Percentiles rank a stretch among this genome's conserved stretches.
phyloP scores from a whole-genome alignment of 2,797 vertebrate genomes.

The Sardinella longiceps region DNA sequence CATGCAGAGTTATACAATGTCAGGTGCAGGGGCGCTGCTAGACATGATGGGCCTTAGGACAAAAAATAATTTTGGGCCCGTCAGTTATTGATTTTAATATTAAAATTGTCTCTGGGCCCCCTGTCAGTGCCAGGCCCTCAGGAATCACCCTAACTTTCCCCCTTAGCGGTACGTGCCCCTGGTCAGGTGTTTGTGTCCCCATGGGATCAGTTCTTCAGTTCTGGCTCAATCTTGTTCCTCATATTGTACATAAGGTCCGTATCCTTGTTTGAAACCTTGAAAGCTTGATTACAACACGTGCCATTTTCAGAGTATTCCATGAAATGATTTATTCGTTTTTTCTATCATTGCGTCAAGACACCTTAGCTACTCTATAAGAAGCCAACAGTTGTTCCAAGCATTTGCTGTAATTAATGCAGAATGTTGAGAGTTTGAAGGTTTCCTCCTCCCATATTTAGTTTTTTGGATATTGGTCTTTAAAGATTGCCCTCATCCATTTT shows the following conservation, averaged over 20 bases:
- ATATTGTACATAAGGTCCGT: not conserved
- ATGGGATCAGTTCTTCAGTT: not conserved
- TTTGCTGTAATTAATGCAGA: not conserved
- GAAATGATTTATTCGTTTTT: not conserved
- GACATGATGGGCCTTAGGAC: no score
- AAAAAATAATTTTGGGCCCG: no score
- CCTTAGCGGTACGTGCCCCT: no score
- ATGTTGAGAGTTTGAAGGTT: not conserved
- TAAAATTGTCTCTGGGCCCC: no score
- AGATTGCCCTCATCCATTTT: not conserved
- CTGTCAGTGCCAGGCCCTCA: no score
- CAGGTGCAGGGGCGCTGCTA: no score
- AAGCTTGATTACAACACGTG: not conserved
- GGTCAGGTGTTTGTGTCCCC: not conserved
- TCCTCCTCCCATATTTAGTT: not conserved
- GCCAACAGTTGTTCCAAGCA: not conserved
- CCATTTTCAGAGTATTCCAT: not conserved
- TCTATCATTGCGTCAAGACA: not conserved
- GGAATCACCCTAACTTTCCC: no score
- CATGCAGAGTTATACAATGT: not conserved
- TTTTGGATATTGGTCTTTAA: not conserved
- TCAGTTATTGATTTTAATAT: no score
- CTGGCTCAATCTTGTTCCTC: not conserved
- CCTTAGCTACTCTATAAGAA: not conserved
- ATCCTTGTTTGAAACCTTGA: not conserved